Evolutionary conservation across 1,140 invertebrate species (phyloP).

Genomic region (Drosophila melanica): DNA sequence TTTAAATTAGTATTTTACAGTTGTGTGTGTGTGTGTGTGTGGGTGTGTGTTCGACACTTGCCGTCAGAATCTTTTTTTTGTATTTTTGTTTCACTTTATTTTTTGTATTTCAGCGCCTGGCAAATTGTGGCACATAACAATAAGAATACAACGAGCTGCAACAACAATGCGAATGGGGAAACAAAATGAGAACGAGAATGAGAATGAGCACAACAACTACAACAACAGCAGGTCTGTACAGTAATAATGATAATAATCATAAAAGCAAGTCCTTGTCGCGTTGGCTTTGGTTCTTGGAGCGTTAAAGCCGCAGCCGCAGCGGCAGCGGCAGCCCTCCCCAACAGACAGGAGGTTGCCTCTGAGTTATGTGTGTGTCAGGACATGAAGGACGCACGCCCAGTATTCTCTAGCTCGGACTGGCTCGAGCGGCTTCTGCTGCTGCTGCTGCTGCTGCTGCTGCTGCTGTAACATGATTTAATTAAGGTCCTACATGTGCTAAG

Average conservation of each 20-base stretch:
- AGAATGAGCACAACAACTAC: conserved; percentile 21
- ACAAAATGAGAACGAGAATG: conserved; percentile 6
- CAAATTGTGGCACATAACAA: conserved; percentile 59
- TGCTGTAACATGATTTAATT: conserved; percentile 71
- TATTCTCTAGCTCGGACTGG: conserved; percentile 2
- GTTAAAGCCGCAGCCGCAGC: conserved; percentile 56
- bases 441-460: conserved; percentile 1
- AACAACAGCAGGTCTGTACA: conserved; percentile 32
- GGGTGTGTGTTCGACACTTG: conserved; percentile 23
- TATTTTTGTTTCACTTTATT: conserved; percentile 28
- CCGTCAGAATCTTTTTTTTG: conserved; percentile 30
- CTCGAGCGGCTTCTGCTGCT: background rate
- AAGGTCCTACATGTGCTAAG: conserved; percentile 79
- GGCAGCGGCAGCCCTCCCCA: background rate
- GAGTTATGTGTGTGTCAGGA: conserved; percentile 50
- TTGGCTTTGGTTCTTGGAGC: conserved; percentile 43
- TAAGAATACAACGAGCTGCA: conserved; percentile 41
- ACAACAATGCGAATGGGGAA: conserved; percentile 20
- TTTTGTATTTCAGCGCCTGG: conserved; percentile 31
- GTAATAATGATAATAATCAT: conserved; percentile 67
- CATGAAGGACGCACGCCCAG: conserved; percentile 38
- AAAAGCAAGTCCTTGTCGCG: conserved; percentile 60
- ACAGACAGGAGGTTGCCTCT: conserved; percentile 15
- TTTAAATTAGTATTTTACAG: conserved; percentile 31
- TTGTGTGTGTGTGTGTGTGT: conserved; percentile 11